A percentile compares a stretch with the other conserved stretches of the same genome.
Evolutionary conservation across 2,113 vertebrate species (phyloP).

Genomic region (Reinhardtius hippoglossoides): DNA sequence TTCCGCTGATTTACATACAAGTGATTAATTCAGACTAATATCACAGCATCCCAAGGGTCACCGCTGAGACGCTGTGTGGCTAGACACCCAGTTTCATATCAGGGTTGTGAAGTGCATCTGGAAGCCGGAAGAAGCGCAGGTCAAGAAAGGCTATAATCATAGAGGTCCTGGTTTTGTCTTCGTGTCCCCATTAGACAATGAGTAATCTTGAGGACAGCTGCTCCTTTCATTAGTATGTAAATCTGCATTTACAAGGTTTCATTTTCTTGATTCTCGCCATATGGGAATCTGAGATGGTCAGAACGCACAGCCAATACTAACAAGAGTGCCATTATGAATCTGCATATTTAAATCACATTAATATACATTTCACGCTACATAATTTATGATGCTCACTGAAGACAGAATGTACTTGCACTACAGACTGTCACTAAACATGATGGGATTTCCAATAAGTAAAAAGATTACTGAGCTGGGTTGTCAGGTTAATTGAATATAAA

Average conservation of each 20-base stretch:
- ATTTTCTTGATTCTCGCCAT: neutral
- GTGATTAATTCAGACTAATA: conserved; percentile 53
- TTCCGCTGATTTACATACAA: conserved; percentile 52
- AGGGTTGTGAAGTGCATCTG: neutral
- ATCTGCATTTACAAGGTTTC: neutral
- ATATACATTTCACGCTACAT: neutral
- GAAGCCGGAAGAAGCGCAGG: neutral
- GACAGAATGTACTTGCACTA: neutral
- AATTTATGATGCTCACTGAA: neutral
- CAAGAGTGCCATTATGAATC: neutral
- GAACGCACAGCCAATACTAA: neutral
- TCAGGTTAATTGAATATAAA: neutral
- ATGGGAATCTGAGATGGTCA: conserved; percentile 1
- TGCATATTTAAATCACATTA: conserved; percentile 6
- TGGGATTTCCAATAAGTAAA: neutral
- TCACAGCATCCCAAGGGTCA: conserved; percentile 19
- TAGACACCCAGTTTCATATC: conserved; percentile 13
- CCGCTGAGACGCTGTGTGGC: conserved; percentile 4
- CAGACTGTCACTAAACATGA: neutral
- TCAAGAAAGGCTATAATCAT: neutral
- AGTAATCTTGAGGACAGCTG: conserved; percentile 1
- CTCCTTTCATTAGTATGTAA: conserved; percentile 20
- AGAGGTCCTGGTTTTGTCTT: conserved; percentile 8
- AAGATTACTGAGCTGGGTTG: neutral
- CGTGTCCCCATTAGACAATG: conserved; percentile 1